Evolutionary conservation across 23 tunicate species (phyloP), one percentile per base, ranked within the genome.

Genomic region (Styela clava): DNA sequence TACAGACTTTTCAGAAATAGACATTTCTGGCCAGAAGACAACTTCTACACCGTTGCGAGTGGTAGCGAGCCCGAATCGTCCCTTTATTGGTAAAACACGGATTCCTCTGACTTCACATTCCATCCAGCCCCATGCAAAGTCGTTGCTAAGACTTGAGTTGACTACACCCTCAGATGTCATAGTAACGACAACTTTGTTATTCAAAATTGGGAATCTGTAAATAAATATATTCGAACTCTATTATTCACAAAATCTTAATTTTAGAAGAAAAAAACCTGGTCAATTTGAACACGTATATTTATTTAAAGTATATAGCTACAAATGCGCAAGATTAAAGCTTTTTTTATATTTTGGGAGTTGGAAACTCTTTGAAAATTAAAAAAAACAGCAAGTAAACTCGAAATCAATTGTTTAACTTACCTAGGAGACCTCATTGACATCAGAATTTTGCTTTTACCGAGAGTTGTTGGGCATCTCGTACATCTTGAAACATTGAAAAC

Each of bases 21-120:
- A 12, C 26, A 31, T 31, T 18, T 73, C 78, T 16, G 78, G 78
- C 52, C 52, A 32, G 78, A 73, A 73, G 18, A 73, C 78, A 0
- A 73, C 32, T 2, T 73, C 52, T 19, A 73, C 78, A 16, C 52
- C 37, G 78, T 31, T 73, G 0, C 37, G 31, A 16, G 69, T 32
- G 31, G 37, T 73, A 31, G 30, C 27, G 31, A 73, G 37, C 16
- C 78, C 78, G 37, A 73, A 31, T 24, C 12, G 26, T 16, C 27
- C 52, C 18, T 1, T 73, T 24, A 69, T 23, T 16, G 20, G 20
- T 31, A 32, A 9, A 69, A 73, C 27, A 1, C 35, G 2, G 78
- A 31, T 12, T 25, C 52, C 51, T n/a, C 37, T 19, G 52, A 73
- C 0, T 1, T 73, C 78, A 31, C 52, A 32, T 73, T 23, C 26